Base-by-base conservation (phyloP, 2,113 vertebrate species). In the Echinops telfairi region DNA sequence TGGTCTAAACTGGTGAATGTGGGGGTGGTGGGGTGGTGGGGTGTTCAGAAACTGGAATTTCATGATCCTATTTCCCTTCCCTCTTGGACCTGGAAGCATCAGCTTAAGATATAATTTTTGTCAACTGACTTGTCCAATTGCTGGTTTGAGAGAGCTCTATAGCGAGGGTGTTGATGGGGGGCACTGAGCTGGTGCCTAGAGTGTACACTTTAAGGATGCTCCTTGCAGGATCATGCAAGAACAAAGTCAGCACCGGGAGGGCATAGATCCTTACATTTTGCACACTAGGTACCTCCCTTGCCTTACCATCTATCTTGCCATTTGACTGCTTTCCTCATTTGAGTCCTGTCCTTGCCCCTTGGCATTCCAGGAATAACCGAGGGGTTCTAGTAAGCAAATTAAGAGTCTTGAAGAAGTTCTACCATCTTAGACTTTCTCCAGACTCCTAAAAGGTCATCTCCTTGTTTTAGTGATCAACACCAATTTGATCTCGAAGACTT, bases 1-100 rank as follows among this genome's bases (percentile, higher is more conserved):
- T 85, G 27, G 73, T 94, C 93, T 92, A 71, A 94, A 93, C 43
- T 88, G 80, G 43, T 78, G 36, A 66, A 33, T 88, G 57, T 36
- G 6, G 16, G 90, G 43, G 17, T 20, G 82, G 40, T 40, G n/a
- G n/a, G n/a, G n/a, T n/a, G 6, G 16, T 93, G 43, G 17, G 23
- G 81, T 81, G 91, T 92, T 96, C 78, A 90, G 38, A 96, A 81
- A 81, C 27, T 92, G 36, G 89, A 81, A 95, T 95, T 89, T 80
- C 58, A 70, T 68, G 29, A 64, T 86, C 68, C 57, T 66, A 84
- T 71, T 88, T 90, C 29, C 43, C 20, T 31, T 80, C 15, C n/a
- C 62, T 92, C 40, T 86, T 27, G 27, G 38, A 88, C 33, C n/a
- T 83, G 58, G 82, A 90, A 87, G 68, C 75, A 75, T 85, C 57